Conservation (phyloP, 2,113 vertebrate genomes). For the Laticauda laticaudata region DNA sequence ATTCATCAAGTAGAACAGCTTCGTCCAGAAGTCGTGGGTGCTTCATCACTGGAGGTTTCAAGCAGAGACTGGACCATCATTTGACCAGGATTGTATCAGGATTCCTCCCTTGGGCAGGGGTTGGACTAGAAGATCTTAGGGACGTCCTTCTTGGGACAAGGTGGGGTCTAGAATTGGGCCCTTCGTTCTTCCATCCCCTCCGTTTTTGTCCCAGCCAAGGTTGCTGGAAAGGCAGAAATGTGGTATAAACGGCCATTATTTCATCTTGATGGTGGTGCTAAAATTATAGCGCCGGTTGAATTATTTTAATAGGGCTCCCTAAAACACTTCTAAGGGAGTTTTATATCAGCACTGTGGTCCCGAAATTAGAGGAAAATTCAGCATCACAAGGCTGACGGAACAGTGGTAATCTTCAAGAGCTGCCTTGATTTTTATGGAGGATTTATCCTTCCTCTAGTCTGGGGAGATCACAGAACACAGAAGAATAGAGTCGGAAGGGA, state of each 20-base stretch:
- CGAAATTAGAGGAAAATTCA: constrained; percentile 80
- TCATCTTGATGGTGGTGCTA: constrained; percentile 84
- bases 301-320: constrained; percentile 81
- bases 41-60: too few relatives aligned
- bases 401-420: constrained; percentile 39
- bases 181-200: constrained; percentile 5
- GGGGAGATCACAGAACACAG: neutral
- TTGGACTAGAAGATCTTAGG: too few relatives aligned
- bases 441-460: neutral
- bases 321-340: constrained; percentile 73
- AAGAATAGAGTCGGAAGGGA: too few relatives aligned
- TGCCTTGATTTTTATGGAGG: constrained; percentile 35
- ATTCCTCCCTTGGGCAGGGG: too few relatives aligned
- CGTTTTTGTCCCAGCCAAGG: constrained; percentile 83
- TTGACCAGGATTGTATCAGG: too few relatives aligned
- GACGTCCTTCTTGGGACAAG: too few relatives aligned
- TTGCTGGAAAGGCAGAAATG: constrained; percentile 81
- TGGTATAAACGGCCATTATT: constrained; percentile 81
- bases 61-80: too few relatives aligned
- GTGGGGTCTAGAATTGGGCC: too few relatives aligned
- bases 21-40: too few relatives aligned
- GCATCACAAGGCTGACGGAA: constrained; percentile 63
- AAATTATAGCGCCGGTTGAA: constrained; percentile 85
- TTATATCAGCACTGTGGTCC: constrained; percentile 58
- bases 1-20: too few relatives aligned